Evolutionary conservation across 1,140 invertebrate genomes (phyloP).

Genomic region (Tigriopus japonicus): DNA sequence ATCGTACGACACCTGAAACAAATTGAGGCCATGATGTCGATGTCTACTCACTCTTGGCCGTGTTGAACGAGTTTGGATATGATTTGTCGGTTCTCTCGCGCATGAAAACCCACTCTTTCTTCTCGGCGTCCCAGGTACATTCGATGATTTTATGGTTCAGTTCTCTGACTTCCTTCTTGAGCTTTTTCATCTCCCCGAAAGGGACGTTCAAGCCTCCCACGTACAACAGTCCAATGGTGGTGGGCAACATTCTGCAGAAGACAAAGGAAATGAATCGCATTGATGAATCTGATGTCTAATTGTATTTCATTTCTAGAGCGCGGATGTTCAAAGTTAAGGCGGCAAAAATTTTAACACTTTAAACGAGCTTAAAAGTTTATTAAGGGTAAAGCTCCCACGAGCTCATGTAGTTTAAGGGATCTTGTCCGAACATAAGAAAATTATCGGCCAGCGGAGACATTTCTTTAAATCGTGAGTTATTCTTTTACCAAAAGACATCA

Average conservation of each 20-base stretch:
- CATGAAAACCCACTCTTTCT: slow-evolving; percentile 79
- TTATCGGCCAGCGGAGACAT: no score
- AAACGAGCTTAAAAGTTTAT: no score
- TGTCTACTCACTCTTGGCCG: slow-evolving; percentile 43
- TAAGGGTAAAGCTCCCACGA: no score
- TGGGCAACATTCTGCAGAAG: slow-evolving; percentile 4
- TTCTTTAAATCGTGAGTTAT: no score
- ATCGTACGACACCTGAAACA: neutral
- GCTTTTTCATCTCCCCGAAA: slow-evolving; percentile 51
- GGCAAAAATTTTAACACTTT: no score
- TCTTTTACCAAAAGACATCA: no score
- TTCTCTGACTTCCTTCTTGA: slow-evolving; percentile 45
- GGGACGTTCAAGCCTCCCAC: slow-evolving; percentile 48
- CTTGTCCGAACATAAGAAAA: no score
- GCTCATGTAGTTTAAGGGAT: no score
- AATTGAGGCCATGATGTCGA: neutral
- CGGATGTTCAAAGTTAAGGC: no score
- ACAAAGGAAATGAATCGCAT: no score
- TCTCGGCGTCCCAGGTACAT: slow-evolving; percentile 43
- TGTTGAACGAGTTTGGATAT: slow-evolving; percentile 70
- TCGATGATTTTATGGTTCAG: slow-evolving; percentile 89
- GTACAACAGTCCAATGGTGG: slow-evolving; percentile 53
- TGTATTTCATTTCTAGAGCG: no score
- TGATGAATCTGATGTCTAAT: no score
- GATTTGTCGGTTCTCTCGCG: slow-evolving; percentile 90